A percentile compares a stretch with the other conserved stretches of the same genome.
Conservation (phyloP, 2,797 vertebrate species). For the Choloepus didactylus region DNA sequence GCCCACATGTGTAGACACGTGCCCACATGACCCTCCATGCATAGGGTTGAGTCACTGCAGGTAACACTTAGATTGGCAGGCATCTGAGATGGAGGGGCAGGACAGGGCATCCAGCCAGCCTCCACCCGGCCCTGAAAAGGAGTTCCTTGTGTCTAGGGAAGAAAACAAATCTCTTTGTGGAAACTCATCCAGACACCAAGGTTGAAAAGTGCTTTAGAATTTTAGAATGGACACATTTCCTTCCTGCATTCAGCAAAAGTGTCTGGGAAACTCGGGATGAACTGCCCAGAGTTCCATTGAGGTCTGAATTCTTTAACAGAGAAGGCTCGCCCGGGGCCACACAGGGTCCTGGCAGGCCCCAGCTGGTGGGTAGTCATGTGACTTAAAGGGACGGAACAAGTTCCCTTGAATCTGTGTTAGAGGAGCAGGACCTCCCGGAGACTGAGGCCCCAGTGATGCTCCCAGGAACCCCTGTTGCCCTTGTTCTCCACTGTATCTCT, state of each 20-base stretch:
- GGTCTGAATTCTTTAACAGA: conserved; percentile 55
- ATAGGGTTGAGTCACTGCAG: conserved; percentile 69
- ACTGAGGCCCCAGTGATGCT: not conserved
- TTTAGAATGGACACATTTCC: conserved; percentile 34
- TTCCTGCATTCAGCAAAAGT: conserved; percentile 75
- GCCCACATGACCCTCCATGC: conserved; percentile 74
- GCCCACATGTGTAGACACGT: not conserved
- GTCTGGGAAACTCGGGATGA: conserved; percentile 59
- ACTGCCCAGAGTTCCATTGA: conserved; percentile 44
- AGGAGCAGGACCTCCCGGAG: not conserved
- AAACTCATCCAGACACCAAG: conserved; percentile 70
- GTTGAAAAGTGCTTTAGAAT: conserved; percentile 77
- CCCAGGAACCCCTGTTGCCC: not conserved
- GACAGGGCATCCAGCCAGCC: not conserved
- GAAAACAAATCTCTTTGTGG: conserved; percentile 45
- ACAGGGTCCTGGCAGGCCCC: not conserved
- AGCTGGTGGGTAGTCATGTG: not conserved
- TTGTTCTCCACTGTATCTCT: not conserved
- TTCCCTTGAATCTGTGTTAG: not conserved
- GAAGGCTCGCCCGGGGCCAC: not conserved
- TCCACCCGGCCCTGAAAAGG: not conserved
- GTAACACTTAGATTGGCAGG: conserved; percentile 76
- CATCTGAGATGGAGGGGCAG: not conserved
- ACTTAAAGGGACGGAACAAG: not conserved
- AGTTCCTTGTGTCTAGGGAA: conserved; percentile 72